Conservation (phyloP, 2,888 invertebrate species). For the Euphydryas editha region DNA sequence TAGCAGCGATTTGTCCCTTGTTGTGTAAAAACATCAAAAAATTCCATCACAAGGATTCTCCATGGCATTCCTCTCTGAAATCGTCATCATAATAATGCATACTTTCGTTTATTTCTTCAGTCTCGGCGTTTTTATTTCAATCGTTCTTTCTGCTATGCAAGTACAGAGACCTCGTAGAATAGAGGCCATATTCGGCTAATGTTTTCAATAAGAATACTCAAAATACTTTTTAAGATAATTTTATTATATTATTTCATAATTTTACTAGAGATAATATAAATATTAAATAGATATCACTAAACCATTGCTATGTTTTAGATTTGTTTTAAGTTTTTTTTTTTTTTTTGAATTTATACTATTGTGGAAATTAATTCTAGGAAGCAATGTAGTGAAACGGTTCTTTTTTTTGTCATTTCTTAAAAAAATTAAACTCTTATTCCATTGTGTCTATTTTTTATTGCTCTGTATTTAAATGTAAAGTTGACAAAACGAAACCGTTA, state of each 20-base stretch:
- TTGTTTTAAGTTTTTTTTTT: no score
- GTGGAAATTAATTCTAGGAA: no score
- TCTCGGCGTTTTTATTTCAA: slow-evolving; percentile 75
- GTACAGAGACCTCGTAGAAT: slow-evolving; percentile 39
- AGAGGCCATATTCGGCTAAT: slow-evolving; percentile 24
- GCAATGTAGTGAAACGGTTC: neutral
- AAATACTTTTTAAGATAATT: neutral
- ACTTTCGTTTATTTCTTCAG: slow-evolving; percentile 79
- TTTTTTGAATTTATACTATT: no score
- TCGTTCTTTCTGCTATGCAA: slow-evolving; percentile 62
- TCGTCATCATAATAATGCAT: slow-evolving; percentile 81
- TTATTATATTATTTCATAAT: neutral
- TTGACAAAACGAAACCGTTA: slow-evolving; percentile 69
- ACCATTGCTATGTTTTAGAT: no score
- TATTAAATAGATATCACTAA: no score
- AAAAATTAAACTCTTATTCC: neutral
- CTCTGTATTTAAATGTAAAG: slow-evolving; percentile 64
- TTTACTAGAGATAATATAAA: neutral
- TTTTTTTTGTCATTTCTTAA: neutral
- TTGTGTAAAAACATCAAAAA: slow-evolving; percentile 29
- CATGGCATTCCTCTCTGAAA: slow-evolving; percentile 56
- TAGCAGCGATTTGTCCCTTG: slow-evolving; percentile 22
- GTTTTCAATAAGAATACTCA: neutral
- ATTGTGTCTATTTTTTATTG: slow-evolving; percentile 41
- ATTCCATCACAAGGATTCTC: slow-evolving; percentile 30